phyloP scores from a whole-genome alignment of 2,113 vertebrate species.

The Rhabdomys dilectus region DNA sequence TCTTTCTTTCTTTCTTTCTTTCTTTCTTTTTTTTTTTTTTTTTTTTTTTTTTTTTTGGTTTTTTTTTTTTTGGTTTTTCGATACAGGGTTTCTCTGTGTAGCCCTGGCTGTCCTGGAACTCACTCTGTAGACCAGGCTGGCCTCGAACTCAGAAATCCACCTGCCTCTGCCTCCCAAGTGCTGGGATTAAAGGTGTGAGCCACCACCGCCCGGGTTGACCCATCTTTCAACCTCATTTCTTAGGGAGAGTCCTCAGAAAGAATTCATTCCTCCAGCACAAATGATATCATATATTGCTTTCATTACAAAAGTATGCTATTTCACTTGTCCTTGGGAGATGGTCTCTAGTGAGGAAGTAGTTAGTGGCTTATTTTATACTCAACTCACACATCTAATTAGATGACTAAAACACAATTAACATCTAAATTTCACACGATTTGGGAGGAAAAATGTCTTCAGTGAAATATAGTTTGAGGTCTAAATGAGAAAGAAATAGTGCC shows the following conservation, averaged over 20 bases:
- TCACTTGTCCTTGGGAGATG: conserved; percentile 55
- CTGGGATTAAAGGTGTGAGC: no score
- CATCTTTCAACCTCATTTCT: conserved; percentile 47
- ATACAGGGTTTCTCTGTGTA: no score
- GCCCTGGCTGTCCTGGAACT: no score
- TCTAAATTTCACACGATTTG: conserved; percentile 56
- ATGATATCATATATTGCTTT: conserved; percentile 43
- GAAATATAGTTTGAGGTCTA: conserved; percentile 33
- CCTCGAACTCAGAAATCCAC: no score
- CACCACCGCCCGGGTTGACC: no score
- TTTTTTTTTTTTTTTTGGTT: no score
- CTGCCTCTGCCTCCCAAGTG: no score
- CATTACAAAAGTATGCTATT: conserved; percentile 28
- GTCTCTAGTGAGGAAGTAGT: conserved; percentile 24
- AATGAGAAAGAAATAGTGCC: background rate
- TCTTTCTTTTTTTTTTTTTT: no score
- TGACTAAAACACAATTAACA: conserved; percentile 66
- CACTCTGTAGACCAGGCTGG: no score
- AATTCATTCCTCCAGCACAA: conserved; percentile 45
- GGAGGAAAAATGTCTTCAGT: conserved; percentile 29
- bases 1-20: no score
- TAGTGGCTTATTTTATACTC: conserved; percentile 56
- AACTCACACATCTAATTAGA: conserved; percentile 67
- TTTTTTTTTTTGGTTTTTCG: no score
- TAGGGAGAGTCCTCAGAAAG: conserved; percentile 24